Evolutionary conservation across 2,888 invertebrate genomes (phyloP).

Genomic region (Drosophila vallismaia): DNA sequence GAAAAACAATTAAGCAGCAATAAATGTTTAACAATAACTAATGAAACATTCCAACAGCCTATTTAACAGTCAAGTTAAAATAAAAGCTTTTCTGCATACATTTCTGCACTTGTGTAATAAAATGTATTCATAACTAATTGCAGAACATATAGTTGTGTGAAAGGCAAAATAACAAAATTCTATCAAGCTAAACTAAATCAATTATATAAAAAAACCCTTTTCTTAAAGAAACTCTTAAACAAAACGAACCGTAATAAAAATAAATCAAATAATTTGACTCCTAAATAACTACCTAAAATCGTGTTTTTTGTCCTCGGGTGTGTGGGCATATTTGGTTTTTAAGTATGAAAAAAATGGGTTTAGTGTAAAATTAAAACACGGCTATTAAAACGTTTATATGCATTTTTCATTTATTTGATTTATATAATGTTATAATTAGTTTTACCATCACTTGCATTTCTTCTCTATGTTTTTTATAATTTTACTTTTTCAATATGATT

Average conservation of each 20-base stretch:
- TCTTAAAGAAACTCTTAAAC: conserved; percentile 46
- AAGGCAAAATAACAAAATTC: conserved; percentile 28
- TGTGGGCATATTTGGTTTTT: too few relatives aligned
- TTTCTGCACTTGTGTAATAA: neutral
- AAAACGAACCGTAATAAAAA: conserved; percentile 50
- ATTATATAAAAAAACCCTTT: conserved; percentile 55
- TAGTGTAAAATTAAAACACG: conserved; percentile 5
- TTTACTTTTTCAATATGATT: conserved; percentile 52
- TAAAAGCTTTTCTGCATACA: neutral
- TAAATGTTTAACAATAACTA: conserved; percentile 30
- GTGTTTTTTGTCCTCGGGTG: conserved; percentile 4
- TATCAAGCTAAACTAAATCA: conserved; percentile 54
- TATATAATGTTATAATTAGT: conserved; percentile 66
- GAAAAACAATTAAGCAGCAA: conserved; percentile 39
- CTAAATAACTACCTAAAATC: conserved; percentile 35
- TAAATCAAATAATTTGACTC: conserved; percentile 51
- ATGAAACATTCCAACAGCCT: neutral
- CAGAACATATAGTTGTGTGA: conserved; percentile 32
- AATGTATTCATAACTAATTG: conserved; percentile 3
- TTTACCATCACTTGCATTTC: conserved; percentile 61
- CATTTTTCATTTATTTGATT: conserved; percentile 76
- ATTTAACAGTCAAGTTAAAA: neutral
- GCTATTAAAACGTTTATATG: conserved; percentile 75
- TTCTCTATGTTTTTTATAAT: conserved; percentile 38
- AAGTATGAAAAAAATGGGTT: too few relatives aligned